Evolutionary conservation across 1,140 invertebrate genomes (phyloP), one percentile per base, ranked within the genome.

Genomic region (Drosophila hydei): DNA sequence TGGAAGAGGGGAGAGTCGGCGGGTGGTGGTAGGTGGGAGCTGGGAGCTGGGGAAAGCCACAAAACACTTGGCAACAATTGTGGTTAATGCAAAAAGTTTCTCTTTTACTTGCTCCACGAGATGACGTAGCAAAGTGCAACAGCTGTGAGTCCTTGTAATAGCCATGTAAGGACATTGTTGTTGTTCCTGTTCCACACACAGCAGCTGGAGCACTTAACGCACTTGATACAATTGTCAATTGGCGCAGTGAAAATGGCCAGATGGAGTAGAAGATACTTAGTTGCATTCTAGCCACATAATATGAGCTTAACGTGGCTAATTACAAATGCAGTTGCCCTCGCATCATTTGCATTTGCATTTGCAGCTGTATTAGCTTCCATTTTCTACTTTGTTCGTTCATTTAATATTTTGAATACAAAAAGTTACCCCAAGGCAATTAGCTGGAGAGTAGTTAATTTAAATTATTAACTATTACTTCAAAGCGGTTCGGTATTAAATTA

Each of bases 81-180:
- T 42, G 38, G 38, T 18, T 42, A 42, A 42, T 42, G 38, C 14
- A 42, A 42, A 42, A 42, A 42, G 38, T 42, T 42, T 18, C 38
- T 14, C 38, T 16, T 42, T 33, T 33, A 33, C 30, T 33, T 42
- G 14, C 38, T 42, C 38, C 30, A 33, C 30, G 12, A 33, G 30
- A 33, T 33, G 30, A 33, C 30, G 38, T 42, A 14, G 2, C n/a
- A 42, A 42, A 42, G 38, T 42, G 38, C 38, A 42, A 42, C 38
- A 42, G 38, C 38, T 42, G 38, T 42, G 38, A 42, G 38, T 18
- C 38, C 38, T 42, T 42, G 14, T 18, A 14, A 16, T 14, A 16
- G 5, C 38, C 16, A 16, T 42, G 38, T 42, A 42, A 16, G 38
- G 38, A 42, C 38, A 42, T 18, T 7, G 9, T 33, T 33, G 30